Percentiles rank a stretch among this genome's conserved stretches.
Evolutionary conservation across 2,797 vertebrate species (phyloP).

Genomic region (Enteromius treurensis): DNA sequence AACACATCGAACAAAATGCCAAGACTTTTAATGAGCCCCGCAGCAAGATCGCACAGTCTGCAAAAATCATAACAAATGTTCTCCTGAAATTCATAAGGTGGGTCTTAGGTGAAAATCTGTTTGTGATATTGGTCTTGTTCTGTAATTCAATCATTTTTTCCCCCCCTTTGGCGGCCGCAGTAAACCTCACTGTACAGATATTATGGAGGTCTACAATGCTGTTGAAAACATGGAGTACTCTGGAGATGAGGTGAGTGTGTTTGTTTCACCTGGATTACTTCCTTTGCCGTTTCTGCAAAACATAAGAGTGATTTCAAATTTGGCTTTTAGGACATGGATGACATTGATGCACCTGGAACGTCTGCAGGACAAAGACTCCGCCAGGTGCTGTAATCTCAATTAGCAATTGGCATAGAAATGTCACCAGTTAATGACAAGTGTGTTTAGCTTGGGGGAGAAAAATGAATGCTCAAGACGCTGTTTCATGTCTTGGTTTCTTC

Average conservation of each 20-base stretch:
- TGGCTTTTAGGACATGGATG: constrained; percentile 72
- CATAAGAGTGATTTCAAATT: neutral
- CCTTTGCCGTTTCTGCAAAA: neutral
- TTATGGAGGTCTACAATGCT: constrained; percentile 89
- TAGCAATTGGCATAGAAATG: neutral
- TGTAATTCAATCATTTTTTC: neutral
- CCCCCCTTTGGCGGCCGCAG: constrained; percentile 68
- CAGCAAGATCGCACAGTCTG: constrained; percentile 92
- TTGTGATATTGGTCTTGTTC: neutral
- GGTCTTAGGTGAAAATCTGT: constrained; percentile 58
- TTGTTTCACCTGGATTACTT: neutral
- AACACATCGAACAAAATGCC: constrained; percentile 93
- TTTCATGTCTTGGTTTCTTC: constrained; percentile 53
- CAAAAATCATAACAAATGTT: constrained; percentile 92
- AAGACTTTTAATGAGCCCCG: constrained; percentile 94
- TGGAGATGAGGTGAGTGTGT: constrained; percentile 82
- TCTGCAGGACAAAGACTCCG: constrained; percentile 76
- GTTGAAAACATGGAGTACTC: constrained; percentile 87
- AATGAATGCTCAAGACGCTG: neutral
- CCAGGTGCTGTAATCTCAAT: constrained; percentile 69
- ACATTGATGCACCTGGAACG: constrained; percentile 77
- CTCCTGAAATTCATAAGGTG: constrained; percentile 94
- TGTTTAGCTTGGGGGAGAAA: neutral
- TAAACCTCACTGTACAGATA: constrained; percentile 86
- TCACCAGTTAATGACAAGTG: neutral